phyloP scores from a whole-genome alignment of 2,797 vertebrate species.

The Macroramphosus scolopax region DNA sequence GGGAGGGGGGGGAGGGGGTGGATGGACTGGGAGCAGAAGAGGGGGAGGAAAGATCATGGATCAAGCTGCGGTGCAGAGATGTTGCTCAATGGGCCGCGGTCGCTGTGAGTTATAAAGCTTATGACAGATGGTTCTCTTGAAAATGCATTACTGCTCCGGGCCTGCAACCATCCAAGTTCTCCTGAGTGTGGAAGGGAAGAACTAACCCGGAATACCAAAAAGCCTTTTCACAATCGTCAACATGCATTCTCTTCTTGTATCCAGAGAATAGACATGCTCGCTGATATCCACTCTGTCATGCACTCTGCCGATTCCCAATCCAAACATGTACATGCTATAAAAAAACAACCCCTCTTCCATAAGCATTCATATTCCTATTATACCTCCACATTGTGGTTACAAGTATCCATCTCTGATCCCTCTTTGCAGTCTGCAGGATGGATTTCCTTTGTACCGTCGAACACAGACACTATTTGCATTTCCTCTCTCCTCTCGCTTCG shows the following conservation, averaged over 20 bases:
- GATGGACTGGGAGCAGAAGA: constrained; percentile 13
- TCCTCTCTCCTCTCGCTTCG: not conserved
- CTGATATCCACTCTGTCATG: constrained; percentile 19
- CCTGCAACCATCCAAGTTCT: constrained; percentile 31
- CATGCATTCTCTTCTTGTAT: constrained; percentile 34
- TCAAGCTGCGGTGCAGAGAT: constrained; percentile 53
- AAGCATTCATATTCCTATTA: constrained; percentile 29
- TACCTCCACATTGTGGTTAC: constrained; percentile 19
- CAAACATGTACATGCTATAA: constrained; percentile 14
- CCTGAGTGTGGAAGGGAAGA: constrained; percentile 27
- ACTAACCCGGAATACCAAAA: constrained; percentile 31
- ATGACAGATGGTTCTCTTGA: constrained; percentile 61
- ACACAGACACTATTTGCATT: constrained; percentile 36
- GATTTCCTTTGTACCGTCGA: constrained; percentile 30
- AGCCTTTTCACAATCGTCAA: constrained; percentile 41
- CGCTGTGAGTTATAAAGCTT: constrained; percentile 55
- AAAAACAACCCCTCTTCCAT: not conserved
- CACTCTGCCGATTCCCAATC: constrained; percentile 16
- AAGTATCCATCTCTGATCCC: constrained; percentile 25
- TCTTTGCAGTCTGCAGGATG: constrained; percentile 26
- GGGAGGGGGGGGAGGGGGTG: not conserved
- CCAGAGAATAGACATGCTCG: constrained; percentile 15
- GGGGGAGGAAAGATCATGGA: constrained; percentile 46
- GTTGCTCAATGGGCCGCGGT: constrained; percentile 59
- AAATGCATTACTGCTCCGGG: constrained; percentile 57